These are phyloP conservation scores for Syngnathoides biaculeatus DNA, from an alignment of 2,113 vertebrate genomes.

Conservation along the genomic window DNA sequence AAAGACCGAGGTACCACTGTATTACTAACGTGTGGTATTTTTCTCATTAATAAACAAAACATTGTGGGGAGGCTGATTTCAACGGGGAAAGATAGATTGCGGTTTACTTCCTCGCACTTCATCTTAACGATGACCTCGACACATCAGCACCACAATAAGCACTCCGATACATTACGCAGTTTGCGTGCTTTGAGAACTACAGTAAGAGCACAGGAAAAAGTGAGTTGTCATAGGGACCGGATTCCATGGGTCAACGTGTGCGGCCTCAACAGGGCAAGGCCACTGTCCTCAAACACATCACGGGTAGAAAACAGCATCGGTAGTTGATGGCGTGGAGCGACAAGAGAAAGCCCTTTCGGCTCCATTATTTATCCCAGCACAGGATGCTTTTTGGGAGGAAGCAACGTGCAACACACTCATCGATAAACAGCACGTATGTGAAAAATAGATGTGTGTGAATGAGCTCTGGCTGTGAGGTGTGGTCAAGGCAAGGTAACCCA, in stretches of 20 bases:
- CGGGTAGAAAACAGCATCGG: slow-evolving; percentile 52
- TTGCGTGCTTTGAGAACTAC: slow-evolving; percentile 33
- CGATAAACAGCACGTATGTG: slow-evolving; percentile 15
- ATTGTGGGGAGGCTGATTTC: too few relatives aligned
- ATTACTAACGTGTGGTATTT: too few relatives aligned
- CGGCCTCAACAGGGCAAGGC: slow-evolving; percentile 20
- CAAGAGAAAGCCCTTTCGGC: slow-evolving; percentile 47
- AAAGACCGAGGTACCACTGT: too few relatives aligned
- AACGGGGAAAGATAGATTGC: too few relatives aligned
- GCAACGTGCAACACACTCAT: slow-evolving; percentile 39
- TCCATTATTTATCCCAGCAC: slow-evolving; percentile 58
- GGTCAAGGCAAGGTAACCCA: not conserved
- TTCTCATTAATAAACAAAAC: too few relatives aligned
- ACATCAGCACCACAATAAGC: slow-evolving; percentile 63
- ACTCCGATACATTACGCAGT: slow-evolving; percentile 34
- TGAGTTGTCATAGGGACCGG: slow-evolving; percentile 51
- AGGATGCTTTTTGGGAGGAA: slow-evolving; percentile 43
- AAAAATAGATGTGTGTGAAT: slow-evolving; percentile 8
- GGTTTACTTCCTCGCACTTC: slow-evolving; percentile 58
- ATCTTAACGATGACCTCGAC: slow-evolving; percentile 64
- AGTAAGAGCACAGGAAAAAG: slow-evolving; percentile 48
- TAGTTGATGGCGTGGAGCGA: slow-evolving; percentile 49
- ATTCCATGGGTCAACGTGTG: slow-evolving; percentile 33
- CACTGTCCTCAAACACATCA: slow-evolving; percentile 54
- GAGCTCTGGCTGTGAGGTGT: not conserved